Base-by-base conservation (phyloP, 2,113 vertebrate genomes). In the Pleuronectes platessa region DNA sequence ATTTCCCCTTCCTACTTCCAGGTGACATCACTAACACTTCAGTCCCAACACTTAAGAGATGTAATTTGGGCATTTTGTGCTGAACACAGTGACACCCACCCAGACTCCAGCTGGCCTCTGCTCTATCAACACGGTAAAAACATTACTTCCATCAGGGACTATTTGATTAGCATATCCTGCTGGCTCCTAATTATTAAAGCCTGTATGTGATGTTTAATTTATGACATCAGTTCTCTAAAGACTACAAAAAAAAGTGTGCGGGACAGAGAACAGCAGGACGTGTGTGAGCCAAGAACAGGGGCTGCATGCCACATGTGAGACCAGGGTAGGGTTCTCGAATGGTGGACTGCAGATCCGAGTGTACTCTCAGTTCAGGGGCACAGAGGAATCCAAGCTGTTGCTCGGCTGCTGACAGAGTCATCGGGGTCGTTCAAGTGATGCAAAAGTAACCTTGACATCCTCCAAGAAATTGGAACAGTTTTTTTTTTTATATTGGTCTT, bases 141-240 rank as follows among this genome's bases (percentile, higher is more conserved):
- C n/a, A 79, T 64, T 23, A 37, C 51, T 74, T 61, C 68, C 20
- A 69, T 72, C 13, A 0, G 24, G 8, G 58, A 77, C 51, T 59
- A 84, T 90, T 58, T 86, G 80, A 92, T 89, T 82, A 89, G 74
- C 78, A 84, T 86, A 85, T 79, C 76, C 81, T 82, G 80, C 82
- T 81, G 70, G 81, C 53, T 65, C 63, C 71, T 89, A 85, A 88
- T 89, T 88, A 86, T 76, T 90, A 79, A 80, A 88, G 72, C 74
- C 45, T 88, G 87, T 73, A 77, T 70, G 80, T 61, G 77, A 89
- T 90, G 86, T 92, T 91, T 89, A 88, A 89, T 92, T 92, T 81
- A 92, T 88, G 73, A 90, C 79, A 86, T 89, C 87, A 86, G 71
- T 74, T 70, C 60, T 76, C 60, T 58, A 71, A 81, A 63, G 64